phyloP scores from a whole-genome alignment of 2,113 vertebrate species.

The Brachyistius frenatus region DNA sequence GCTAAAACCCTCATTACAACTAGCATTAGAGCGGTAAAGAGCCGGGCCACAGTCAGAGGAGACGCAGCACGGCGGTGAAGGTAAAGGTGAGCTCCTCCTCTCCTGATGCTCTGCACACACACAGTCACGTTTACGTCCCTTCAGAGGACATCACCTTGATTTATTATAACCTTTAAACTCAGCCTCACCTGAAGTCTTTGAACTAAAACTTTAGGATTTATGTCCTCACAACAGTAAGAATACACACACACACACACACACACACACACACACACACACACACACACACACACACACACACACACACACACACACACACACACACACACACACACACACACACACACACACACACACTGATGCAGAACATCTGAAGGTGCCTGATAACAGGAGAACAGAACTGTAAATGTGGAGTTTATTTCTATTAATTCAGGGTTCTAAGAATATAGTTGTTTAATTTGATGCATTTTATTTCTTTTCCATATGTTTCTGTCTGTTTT shows the following conservation, averaged over 20 bases:
- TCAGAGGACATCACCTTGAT: no score
- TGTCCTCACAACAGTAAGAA: no score
- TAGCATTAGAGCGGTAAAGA: conserved; percentile 20
- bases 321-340: background rate
- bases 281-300: background rate
- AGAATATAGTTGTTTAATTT: no score
- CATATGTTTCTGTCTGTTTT: no score
- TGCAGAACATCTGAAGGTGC: background rate
- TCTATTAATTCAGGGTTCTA: no score
- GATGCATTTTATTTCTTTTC: no score
- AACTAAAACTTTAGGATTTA: no score
- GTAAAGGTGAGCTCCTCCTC: conserved; percentile 2
- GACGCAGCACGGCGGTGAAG: background rate
- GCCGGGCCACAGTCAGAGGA: background rate
- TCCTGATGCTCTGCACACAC: background rate
- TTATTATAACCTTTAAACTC: no score
- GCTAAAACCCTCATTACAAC: conserved; percentile 51
- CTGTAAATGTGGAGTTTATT: no score
- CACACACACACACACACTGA: background rate
- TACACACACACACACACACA: background rate
- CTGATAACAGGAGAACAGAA: no score
- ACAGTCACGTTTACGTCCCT: no score
- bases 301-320: conserved; percentile 1
- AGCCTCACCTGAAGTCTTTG: no score
- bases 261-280: conserved; percentile 1